Conservation (phyloP, 2,113 vertebrate genomes). For the Pardalotus punctatus region DNA sequence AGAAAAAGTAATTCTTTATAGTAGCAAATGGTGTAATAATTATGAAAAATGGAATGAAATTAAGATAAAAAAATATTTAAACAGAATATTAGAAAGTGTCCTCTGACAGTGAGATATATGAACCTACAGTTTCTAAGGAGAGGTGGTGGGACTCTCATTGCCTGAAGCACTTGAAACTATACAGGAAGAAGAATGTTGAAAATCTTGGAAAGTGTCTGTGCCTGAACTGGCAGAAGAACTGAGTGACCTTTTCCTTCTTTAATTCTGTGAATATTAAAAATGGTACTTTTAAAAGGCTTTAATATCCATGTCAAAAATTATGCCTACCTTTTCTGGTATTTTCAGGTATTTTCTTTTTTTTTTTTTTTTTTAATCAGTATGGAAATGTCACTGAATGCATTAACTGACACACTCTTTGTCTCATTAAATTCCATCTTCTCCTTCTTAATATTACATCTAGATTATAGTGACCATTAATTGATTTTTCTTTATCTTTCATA, state of each 20-base stretch:
- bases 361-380: not conserved
- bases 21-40: not conserved
- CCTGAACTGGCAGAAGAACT: conserved; percentile 13
- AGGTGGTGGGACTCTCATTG: not conserved
- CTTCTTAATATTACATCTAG: not conserved
- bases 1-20: not conserved
- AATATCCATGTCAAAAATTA: conserved; percentile 37
- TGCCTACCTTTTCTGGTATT: not conserved
- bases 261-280: conserved; percentile 35
- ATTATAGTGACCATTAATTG: not conserved
- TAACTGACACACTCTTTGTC: not conserved
- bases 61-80: conserved; percentile 1
- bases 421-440: conserved; percentile 6
- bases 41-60: not conserved
- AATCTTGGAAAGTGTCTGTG: not conserved
- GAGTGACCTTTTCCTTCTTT: conserved; percentile 38
- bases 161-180: not conserved
- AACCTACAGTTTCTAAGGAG: not conserved
- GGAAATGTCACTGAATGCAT: conserved; percentile 53
- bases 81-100: not conserved
- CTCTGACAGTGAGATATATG: not conserved
- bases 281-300: not conserved
- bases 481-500: conserved; percentile 17
- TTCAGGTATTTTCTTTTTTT: not conserved
- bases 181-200: not conserved